A percentile compares a stretch with the other conserved stretches of the same genome.
phyloP scores from a whole-genome alignment of 2,888 invertebrate species.

The Meghimatium bilineatum region DNA sequence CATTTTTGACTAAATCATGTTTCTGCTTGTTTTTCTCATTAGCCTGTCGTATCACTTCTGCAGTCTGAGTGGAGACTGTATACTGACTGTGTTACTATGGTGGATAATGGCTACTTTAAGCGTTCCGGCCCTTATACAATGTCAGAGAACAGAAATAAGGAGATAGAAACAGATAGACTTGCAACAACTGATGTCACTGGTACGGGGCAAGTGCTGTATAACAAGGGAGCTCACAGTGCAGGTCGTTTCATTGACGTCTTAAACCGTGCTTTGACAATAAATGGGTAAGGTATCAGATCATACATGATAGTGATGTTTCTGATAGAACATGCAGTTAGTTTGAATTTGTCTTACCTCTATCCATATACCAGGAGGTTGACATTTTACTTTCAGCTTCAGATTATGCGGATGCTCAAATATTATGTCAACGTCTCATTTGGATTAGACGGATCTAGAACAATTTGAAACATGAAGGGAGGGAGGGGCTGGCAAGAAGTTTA shows the following conservation, averaged over 20 bases:
- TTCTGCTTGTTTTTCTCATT: not conserved
- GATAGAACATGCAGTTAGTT: no score
- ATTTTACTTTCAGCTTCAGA: no score
- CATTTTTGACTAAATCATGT: not conserved
- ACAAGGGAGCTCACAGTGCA: not conserved
- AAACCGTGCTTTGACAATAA: not conserved
- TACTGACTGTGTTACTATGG: conserved; percentile 59
- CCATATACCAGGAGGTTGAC: no score
- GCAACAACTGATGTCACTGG: not conserved
- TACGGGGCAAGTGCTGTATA: not conserved
- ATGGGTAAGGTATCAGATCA: not conserved
- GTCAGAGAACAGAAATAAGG: not conserved
- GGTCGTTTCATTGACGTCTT: not conserved
- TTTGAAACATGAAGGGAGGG: no score
- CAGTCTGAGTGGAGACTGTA: conserved; percentile 56
- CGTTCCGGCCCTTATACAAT: conserved; percentile 37
- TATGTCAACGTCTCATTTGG: no score
- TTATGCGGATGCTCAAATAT: no score
- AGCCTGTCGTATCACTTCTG: conserved; percentile 34
- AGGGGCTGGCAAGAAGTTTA: no score
- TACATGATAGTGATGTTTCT: no score
- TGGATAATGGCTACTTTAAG: conserved; percentile 63
- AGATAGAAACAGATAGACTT: not conserved
- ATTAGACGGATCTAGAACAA: no score
- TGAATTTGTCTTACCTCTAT: no score